phyloP scores from a whole-genome alignment of 1,140 invertebrate species.

The Drosophila truncata region DNA sequence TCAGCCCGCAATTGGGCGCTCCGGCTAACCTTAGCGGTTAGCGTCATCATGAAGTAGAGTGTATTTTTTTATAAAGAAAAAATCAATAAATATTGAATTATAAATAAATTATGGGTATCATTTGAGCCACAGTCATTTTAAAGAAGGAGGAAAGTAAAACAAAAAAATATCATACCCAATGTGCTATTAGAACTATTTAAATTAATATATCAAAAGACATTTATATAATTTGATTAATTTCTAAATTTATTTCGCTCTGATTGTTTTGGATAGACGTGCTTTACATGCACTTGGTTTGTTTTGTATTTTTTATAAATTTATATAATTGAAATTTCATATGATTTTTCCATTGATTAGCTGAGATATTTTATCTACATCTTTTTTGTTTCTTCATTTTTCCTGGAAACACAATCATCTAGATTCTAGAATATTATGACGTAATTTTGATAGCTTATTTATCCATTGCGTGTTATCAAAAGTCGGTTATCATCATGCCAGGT shows the following conservation, averaged over 20 bases:
- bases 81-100: no score
- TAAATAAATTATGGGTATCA: no score
- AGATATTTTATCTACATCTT: constrained; percentile 41
- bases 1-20: no score
- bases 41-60: not conserved
- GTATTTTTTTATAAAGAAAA: no score
- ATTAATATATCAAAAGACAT: constrained; percentile 4
- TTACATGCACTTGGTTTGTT: constrained; percentile 52
- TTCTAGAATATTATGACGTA: constrained; percentile 12
- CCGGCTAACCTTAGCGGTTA: no score
- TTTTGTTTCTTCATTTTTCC: constrained; percentile 13
- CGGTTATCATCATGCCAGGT: constrained; percentile 19
- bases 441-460: constrained; percentile 30
- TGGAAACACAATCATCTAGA: constrained; percentile 25
- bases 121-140: no score
- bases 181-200: no score
- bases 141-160: no score
- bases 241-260: constrained; percentile 78
- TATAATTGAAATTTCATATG: constrained; percentile 40
- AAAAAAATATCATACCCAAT: no score
- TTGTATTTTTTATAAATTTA: constrained; percentile 43
- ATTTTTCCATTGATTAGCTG: constrained; percentile 32
- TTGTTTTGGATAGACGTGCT: constrained; percentile 69
- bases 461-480: constrained; percentile 15
- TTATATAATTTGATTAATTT: constrained; percentile 55